These are phyloP conservation scores for Aphaenogaster rudis DNA, from an alignment of 1,140 invertebrate species.

Conservation along the genomic window DNA sequence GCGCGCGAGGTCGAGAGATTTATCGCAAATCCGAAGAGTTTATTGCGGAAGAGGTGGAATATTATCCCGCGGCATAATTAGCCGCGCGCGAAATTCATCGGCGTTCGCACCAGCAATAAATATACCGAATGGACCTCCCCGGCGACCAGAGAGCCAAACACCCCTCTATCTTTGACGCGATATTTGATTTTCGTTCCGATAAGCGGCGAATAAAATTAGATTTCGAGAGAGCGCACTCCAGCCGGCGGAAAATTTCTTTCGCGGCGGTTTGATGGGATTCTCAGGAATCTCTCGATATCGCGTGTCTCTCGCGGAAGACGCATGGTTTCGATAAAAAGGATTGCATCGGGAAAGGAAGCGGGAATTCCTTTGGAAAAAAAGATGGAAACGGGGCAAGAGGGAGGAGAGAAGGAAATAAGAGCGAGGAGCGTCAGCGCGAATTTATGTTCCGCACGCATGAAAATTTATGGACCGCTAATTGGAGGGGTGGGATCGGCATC, in stretches of 20 bases:
- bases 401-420: not conserved
- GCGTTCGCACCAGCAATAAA: not conserved
- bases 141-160: not conserved
- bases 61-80: conserved; percentile 53
- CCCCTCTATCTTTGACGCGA: not conserved
- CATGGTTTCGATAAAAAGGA: conserved; percentile 57
- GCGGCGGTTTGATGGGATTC: conserved; percentile 38
- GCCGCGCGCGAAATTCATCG: conserved; percentile 19
- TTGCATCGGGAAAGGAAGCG: not conserved
- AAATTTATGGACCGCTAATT: conserved; percentile 70
- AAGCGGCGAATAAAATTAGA: conserved; percentile 45
- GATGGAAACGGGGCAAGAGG: not conserved
- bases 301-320: conserved; percentile 53
- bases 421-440: conserved; percentile 31
- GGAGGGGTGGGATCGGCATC: conserved; percentile 39
- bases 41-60: conserved; percentile 17
- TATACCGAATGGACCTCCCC: not conserved
- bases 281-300: conserved; percentile 52
- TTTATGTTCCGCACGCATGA: conserved; percentile 56
- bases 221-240: conserved; percentile 9
- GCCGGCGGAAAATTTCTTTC: conserved; percentile 42
- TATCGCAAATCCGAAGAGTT: conserved; percentile 48
- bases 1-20: conserved; percentile 38
- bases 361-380: conserved; percentile 18
- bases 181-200: conserved; percentile 17